Conservation (phyloP, 2,113 vertebrate genomes). For the Heterocephalus glaber region DNA sequence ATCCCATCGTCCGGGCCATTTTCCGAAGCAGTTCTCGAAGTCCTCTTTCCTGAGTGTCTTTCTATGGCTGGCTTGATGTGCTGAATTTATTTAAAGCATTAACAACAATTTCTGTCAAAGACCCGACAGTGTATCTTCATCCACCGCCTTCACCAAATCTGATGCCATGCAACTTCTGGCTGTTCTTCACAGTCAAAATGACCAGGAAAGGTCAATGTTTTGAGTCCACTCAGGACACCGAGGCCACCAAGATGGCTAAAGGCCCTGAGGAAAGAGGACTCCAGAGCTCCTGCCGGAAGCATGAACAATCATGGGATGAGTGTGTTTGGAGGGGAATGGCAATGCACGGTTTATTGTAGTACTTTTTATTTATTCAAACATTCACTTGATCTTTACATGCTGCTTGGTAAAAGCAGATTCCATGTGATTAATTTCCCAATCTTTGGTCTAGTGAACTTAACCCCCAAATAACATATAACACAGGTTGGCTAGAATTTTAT, state of each 20-base stretch:
- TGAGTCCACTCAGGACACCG: no score
- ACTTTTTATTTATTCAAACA: no score
- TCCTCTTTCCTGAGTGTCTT: background rate
- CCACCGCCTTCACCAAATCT: no score
- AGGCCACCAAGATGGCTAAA: background rate
- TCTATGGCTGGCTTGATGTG: background rate
- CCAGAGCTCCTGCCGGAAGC: background rate
- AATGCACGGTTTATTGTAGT: background rate
- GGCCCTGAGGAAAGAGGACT: background rate
- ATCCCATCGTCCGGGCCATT: background rate
- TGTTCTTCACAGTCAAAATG: background rate
- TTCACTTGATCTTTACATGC: background rate
- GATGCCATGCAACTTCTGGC: accelerated
- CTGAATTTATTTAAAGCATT: background rate
- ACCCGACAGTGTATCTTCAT: no score
- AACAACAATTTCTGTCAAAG: no score
- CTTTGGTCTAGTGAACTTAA: no score
- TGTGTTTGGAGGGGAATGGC: background rate
- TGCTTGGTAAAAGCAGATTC: background rate
- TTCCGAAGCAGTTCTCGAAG: background rate
- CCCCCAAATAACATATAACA: no score
- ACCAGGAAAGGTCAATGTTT: background rate
- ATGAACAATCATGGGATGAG: background rate
- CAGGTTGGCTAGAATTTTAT: no score
- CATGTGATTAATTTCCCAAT: background rate